Conservation (phyloP, 1,140 invertebrate species). For the Choristoneura fumiferana region DNA sequence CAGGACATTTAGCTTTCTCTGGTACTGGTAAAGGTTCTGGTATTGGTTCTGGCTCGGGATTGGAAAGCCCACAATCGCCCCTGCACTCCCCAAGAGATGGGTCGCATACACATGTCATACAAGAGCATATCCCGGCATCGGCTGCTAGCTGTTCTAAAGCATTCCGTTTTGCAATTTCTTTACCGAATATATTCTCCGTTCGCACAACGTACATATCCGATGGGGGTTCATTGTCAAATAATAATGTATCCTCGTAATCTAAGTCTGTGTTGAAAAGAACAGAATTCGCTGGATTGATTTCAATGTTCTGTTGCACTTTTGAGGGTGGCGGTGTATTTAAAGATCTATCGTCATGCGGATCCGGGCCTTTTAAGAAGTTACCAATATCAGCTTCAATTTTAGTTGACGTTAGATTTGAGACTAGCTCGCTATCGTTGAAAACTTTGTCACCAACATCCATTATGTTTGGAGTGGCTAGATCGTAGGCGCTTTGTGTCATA, state of each 20-base stretch:
- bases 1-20: slow-evolving; percentile 39
- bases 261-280: slow-evolving; percentile 75
- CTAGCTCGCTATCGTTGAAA: slow-evolving; percentile 67
- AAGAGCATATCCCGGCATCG: slow-evolving; percentile 88
- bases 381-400: slow-evolving; percentile 37
- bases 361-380: slow-evolving; percentile 10
- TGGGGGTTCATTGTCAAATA: slow-evolving; percentile 75
- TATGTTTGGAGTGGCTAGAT: slow-evolving; percentile 66
- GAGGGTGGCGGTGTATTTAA: slow-evolving; percentile 30
- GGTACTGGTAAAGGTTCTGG: background rate
- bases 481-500: slow-evolving; percentile 49
- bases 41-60: slow-evolving; percentile 26
- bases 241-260: slow-evolving; percentile 69
- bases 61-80: slow-evolving; percentile 55
- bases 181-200: slow-evolving; percentile 76
- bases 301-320: slow-evolving; percentile 67
- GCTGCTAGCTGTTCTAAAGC: slow-evolving; percentile 84
- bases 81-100: slow-evolving; percentile 80
- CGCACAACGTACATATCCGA: slow-evolving; percentile 78
- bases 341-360: slow-evolving; percentile 14
- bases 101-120: slow-evolving; percentile 86
- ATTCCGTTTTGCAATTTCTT: slow-evolving; percentile 63
- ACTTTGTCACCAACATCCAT: slow-evolving; percentile 63
- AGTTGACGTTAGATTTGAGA: slow-evolving; percentile 43
- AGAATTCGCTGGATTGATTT: slow-evolving; percentile 75